Percentiles rank a stretch among this genome's conserved stretches.
phyloP scores from a whole-genome alignment of 2,113 vertebrate species.

The Tauraco erythrolophus region DNA sequence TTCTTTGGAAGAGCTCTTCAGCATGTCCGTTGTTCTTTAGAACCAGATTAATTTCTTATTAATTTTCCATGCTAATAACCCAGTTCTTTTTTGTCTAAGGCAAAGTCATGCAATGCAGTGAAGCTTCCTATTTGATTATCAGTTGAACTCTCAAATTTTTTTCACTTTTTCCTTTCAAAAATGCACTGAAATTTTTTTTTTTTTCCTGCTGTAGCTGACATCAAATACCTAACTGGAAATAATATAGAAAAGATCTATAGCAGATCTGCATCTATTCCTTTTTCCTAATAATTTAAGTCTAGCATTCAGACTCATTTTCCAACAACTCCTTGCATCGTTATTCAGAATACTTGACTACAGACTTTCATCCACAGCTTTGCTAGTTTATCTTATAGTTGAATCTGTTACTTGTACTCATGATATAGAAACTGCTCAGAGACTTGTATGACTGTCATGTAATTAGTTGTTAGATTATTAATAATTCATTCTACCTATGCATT shows the following conservation, averaged over 20 bases:
- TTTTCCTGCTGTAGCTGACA: not conserved
- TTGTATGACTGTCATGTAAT: not conserved
- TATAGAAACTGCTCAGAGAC: not conserved
- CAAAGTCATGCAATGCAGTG: not conserved
- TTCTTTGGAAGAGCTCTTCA: not conserved
- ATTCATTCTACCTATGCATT: not conserved
- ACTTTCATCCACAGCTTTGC: not conserved
- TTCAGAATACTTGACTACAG: not conserved
- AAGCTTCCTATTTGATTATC: not conserved
- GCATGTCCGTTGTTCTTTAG: not conserved
- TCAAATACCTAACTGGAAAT: not conserved
- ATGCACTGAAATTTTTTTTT: not conserved
- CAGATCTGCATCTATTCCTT: not conserved
- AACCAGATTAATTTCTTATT: not conserved
- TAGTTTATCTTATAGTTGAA: not conserved
- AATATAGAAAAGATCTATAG: not conserved
- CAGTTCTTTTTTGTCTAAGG: not conserved
- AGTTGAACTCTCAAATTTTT: not conserved
- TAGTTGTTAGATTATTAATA: not conserved
- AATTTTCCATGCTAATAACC: not conserved
- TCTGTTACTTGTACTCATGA: not conserved
- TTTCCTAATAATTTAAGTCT: not conserved
- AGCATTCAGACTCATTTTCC: not conserved
- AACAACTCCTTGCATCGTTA: not conserved
- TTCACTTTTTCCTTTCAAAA: not conserved